A percentile compares a stretch with the other conserved stretches of the same genome.
These are phyloP conservation scores for Bombus affinis DNA, from an alignment of 1,140 invertebrate genomes.

Conservation along the genomic window DNA sequence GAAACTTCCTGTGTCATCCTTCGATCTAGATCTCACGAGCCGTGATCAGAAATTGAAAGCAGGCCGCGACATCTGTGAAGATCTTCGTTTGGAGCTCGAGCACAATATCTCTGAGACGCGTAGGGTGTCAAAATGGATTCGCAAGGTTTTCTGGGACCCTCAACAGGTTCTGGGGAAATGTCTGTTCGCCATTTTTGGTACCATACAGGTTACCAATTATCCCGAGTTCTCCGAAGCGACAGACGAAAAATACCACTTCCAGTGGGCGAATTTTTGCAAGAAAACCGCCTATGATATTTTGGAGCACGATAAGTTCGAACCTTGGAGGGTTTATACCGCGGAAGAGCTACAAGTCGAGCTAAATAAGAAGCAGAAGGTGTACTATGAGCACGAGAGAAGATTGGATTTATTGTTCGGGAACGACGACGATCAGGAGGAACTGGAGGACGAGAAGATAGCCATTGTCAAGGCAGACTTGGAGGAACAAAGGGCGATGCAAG, in stretches of 20 bases:
- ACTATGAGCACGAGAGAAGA: slow-evolving; percentile 47
- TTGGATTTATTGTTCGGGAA: slow-evolving; percentile 51
- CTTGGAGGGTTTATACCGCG: slow-evolving; percentile 58
- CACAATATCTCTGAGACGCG: slow-evolving; percentile 73
- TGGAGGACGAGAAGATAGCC: slow-evolving; percentile 11
- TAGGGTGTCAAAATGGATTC: slow-evolving; percentile 78
- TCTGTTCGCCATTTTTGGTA: slow-evolving; percentile 77
- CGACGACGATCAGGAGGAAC: slow-evolving; percentile 56
- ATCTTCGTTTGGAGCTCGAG: slow-evolving; percentile 73
- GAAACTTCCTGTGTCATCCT: slow-evolving; percentile 70
- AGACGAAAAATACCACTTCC: slow-evolving; percentile 21
- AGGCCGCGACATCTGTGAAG: slow-evolving; percentile 76
- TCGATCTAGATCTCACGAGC: slow-evolving; percentile 71
- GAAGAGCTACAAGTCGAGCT: slow-evolving; percentile 45
- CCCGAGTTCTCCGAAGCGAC: slow-evolving; percentile 50
- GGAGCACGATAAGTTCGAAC: slow-evolving; percentile 45
- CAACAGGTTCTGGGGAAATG: slow-evolving; percentile 76
- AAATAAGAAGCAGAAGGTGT: slow-evolving; percentile 49
- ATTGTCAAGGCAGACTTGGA: slow-evolving; percentile 37
- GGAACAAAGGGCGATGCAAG: slow-evolving; percentile 57
- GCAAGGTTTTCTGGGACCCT: slow-evolving; percentile 75
- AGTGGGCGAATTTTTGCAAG: slow-evolving; percentile 58
- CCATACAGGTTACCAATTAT: slow-evolving; percentile 80
- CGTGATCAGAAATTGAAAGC: slow-evolving; percentile 71
- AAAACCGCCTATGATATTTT: slow-evolving; percentile 47